These are phyloP conservation scores for Drosophila mauritiana DNA, from an alignment of 1,140 invertebrate species.

Conservation along the genomic window DNA sequence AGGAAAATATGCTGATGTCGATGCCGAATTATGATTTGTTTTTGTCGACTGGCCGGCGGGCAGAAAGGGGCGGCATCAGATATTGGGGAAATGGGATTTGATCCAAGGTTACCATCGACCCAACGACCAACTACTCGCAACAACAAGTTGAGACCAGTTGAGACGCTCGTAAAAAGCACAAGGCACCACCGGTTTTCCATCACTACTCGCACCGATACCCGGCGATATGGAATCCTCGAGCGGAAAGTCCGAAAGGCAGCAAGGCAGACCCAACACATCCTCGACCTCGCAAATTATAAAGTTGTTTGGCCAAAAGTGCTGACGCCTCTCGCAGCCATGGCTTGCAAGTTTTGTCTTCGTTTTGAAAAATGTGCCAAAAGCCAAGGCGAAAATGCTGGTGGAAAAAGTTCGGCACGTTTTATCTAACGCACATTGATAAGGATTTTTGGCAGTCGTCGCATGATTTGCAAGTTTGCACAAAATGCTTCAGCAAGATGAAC, in stretches of 20 bases:
- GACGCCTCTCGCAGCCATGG: conserved; percentile 30
- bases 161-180: conserved; percentile 73
- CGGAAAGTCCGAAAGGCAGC: neutral
- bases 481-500: conserved; percentile 43
- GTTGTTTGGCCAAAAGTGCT: conserved; percentile 78
- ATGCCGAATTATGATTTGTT: conserved; percentile 82
- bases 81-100: conserved; percentile 62
- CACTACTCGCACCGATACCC: neutral
- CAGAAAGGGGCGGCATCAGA: neutral
- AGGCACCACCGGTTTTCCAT: conserved; percentile 25
- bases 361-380: conserved; percentile 56
- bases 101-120: conserved; percentile 50
- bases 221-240: neutral
- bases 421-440: conserved; percentile 81
- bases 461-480: conserved; percentile 82
- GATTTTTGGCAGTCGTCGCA: conserved; percentile 77
- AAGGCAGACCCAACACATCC: conserved; percentile 53
- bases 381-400: conserved; percentile 1
- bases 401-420: conserved; percentile 63
- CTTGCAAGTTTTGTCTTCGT: conserved; percentile 63
- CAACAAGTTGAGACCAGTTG: conserved; percentile 56
- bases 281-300: conserved; percentile 77
- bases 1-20: conserved; percentile 79
- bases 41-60: conserved; percentile 53
- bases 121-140: conserved; percentile 41